phyloP scores from a whole-genome alignment of 2,113 vertebrate genomes.

The Catharus bicknelli region DNA sequence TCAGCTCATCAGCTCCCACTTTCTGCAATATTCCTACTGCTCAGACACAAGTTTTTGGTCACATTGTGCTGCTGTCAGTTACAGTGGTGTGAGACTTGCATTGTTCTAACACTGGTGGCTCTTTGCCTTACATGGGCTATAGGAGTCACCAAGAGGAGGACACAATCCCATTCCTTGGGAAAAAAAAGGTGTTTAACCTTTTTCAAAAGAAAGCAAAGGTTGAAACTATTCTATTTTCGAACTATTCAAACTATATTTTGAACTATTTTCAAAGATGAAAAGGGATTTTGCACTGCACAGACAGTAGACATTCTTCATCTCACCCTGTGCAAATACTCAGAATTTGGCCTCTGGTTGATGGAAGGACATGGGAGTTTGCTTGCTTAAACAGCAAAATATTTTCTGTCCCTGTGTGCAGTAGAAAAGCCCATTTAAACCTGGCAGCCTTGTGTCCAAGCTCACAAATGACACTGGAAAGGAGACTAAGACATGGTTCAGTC shows the following conservation, averaged over 20 bases:
- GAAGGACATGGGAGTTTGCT: neutral
- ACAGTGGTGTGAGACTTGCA: neutral
- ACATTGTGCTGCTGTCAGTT: neutral
- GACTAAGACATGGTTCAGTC: neutral
- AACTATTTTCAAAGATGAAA: neutral
- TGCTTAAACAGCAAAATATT: neutral
- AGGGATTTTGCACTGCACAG: neutral
- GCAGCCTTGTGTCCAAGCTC: neutral
- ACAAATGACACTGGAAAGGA: neutral
- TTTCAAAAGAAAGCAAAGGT: neutral
- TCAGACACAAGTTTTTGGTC: neutral
- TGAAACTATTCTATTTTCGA: neutral
- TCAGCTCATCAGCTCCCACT: neutral
- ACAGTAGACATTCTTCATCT: neutral
- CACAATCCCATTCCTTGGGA: rapidly evolving
- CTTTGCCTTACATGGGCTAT: neutral
- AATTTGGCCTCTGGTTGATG: neutral
- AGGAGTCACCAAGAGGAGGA: neutral
- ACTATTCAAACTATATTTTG: too few relatives aligned
- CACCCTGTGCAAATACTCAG: neutral
- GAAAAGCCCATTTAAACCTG: neutral
- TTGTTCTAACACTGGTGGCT: neutral
- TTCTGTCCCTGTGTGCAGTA: neutral
- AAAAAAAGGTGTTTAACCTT: neutral
- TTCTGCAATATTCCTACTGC: neutral